These are phyloP conservation scores for Andrena haemorrhoa DNA, from an alignment of 2,888 invertebrate genomes.

Conservation along the genomic window DNA sequence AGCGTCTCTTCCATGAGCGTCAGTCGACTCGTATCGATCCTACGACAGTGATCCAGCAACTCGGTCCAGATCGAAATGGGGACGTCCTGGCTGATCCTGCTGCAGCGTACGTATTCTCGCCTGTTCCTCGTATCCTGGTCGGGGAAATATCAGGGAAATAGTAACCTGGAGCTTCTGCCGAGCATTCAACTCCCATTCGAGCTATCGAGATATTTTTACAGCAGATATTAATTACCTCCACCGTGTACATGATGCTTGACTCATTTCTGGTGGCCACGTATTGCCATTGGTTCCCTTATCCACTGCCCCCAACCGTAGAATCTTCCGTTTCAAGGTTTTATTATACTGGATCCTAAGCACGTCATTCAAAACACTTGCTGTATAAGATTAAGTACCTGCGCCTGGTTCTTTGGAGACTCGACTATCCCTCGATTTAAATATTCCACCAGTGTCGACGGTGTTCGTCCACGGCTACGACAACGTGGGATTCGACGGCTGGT, in stretches of 20 bases:
- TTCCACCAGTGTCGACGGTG: constrained; percentile 63
- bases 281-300: too few species aligned
- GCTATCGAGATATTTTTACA: too few species aligned
- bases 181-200: too few species aligned
- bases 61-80: constrained; percentile 56
- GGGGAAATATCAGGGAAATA: too few species aligned
- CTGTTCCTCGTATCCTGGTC: neutral
- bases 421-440: constrained; percentile 15
- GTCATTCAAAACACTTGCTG: neutral
- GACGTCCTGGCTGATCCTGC: constrained; percentile 55
- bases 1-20: constrained; percentile 39
- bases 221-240: too few species aligned
- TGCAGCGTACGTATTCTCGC: constrained; percentile 64
- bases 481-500: constrained; percentile 64
- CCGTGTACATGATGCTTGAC: too few species aligned
- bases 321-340: too few species aligned
- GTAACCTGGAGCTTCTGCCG: too few species aligned
- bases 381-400: neutral
- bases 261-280: too few species aligned
- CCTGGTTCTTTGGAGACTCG: neutral
- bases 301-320: too few species aligned
- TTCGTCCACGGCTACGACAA: constrained; percentile 65
- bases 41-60: constrained; percentile 36
- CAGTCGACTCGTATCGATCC: constrained; percentile 11
- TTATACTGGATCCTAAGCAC: too few species aligned